Evolutionary conservation across 2,888 invertebrate genomes (phyloP), one percentile per base, ranked within the genome.

Genomic region (Drosophila crucigera): DNA sequence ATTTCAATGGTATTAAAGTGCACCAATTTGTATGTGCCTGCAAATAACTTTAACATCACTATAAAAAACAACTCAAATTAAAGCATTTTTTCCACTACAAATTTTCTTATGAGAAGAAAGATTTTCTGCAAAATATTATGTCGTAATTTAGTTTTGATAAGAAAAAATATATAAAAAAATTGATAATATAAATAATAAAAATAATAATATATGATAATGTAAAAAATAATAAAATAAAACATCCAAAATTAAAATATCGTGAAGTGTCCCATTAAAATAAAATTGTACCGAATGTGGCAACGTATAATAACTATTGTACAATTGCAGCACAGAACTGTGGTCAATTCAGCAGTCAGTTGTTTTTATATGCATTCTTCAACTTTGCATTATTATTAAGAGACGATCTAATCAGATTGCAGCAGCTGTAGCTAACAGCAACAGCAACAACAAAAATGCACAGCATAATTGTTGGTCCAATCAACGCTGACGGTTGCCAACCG

Each of bases 381-480:
- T 47, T 47, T 47, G 47, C 25, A 47, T 25, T 22, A 22, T 47
- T 47, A 22, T 47, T 69, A 63, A 30, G 28, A 52, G 35, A 55
- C 63, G 55, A 56, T 67, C 52, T 53, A 68, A 64, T 64, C 64
- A 61, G 28, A 41, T 25, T 43, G 28, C 43, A 52, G 35, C 62
- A 68, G 53, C 68, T 49, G 55, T 33, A 7, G 6, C 25, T 28
- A n/a, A 49, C 35, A 66, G 30, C 53, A 68, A 55, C 11, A 66
- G 22, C 28, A 30, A n/a, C 7, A 22, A 14, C 47, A 25, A 9
- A 9, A 47, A 16, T 47, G 7, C 9, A 25, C 25, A 49, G 16
- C 35, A 63, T 64, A 63, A 70, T 70, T 78, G 64, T 58, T 77
- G 60, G 55, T 55, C 41, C 61, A 53, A 61, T 75, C 59, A 43